These are phyloP conservation scores for Coreoperca whiteheadi DNA, from an alignment of 2,113 vertebrate genomes.

Conservation along the genomic window DNA sequence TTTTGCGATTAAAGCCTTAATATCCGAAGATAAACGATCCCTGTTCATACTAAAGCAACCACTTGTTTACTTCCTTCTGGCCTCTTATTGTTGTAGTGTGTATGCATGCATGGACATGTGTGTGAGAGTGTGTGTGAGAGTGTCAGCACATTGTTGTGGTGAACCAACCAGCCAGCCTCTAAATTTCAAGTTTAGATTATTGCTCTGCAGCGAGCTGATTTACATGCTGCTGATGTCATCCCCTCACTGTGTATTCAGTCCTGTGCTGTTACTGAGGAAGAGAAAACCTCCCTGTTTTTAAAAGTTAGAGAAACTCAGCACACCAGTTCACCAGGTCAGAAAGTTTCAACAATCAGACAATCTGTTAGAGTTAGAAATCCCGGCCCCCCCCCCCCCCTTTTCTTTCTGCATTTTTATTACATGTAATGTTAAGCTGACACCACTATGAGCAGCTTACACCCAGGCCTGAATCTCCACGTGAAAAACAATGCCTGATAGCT, in stretches of 20 bases:
- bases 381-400: too few species aligned
- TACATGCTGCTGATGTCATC: slow-evolving; percentile 72
- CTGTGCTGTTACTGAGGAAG: slow-evolving; percentile 22
- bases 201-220: slow-evolving; percentile 52
- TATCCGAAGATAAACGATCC: slow-evolving; percentile 19
- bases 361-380: neutral
- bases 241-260: slow-evolving; percentile 43
- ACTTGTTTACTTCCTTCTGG: slow-evolving; percentile 43
- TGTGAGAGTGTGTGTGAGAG: slow-evolving; percentile 4
- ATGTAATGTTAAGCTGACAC: neutral
- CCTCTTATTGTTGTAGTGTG: slow-evolving; percentile 23
- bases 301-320: slow-evolving; percentile 22
- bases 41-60: slow-evolving; percentile 14
- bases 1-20: slow-evolving; percentile 19
- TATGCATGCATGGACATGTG: slow-evolving; percentile 15
- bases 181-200: slow-evolving; percentile 52
- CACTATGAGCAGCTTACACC: neutral
- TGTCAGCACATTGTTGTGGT: slow-evolving; percentile 37
- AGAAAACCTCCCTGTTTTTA: slow-evolving; percentile 43
- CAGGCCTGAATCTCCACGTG: slow-evolving; percentile 1
- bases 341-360: neutral
- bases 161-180: slow-evolving; percentile 33
- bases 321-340: slow-evolving; percentile 1
- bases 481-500: slow-evolving; percentile 16
- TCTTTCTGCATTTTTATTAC: neutral